phyloP scores from a whole-genome alignment of 1,140 invertebrate species.

The Galleria mellonella region DNA sequence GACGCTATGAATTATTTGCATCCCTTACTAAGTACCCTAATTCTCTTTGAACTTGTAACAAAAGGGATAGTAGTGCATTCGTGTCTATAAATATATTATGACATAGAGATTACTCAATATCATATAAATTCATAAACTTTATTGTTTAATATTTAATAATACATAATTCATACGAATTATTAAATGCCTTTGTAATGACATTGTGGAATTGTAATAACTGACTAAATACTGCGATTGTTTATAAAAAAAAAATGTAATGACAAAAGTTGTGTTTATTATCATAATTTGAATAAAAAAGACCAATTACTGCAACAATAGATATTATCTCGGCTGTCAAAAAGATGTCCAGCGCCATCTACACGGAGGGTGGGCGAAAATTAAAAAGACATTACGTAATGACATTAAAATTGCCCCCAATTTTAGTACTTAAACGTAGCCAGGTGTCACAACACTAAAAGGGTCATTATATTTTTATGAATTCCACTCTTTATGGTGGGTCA shows the following conservation, averaged over 20 bases:
- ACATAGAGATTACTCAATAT: no score
- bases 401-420: conserved; percentile 5
- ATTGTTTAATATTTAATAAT: no score
- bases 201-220: no score
- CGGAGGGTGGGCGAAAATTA: conserved; percentile 3
- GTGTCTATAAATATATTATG: conserved; percentile 5
- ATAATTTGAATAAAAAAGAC: no score
- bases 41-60: conserved; percentile 35
- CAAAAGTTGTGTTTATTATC: no score
- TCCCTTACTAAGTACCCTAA: conserved; percentile 16
- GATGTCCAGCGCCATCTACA: background rate
- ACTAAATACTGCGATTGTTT: no score
- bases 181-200: no score
- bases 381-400: conserved; percentile 4
- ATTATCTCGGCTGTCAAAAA: background rate
- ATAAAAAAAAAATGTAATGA: no score
- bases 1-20: conserved; percentile 22
- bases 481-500: no score
- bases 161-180: no score
- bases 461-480: no score
- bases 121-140: no score
- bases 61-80: conserved; percentile 29
- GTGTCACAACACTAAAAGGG: background rate
- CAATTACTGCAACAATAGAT: background rate
- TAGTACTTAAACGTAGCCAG: conserved; percentile 1